phyloP scores from a whole-genome alignment of 2,888 invertebrate species.

The Cryptocheilus praepositus region DNA sequence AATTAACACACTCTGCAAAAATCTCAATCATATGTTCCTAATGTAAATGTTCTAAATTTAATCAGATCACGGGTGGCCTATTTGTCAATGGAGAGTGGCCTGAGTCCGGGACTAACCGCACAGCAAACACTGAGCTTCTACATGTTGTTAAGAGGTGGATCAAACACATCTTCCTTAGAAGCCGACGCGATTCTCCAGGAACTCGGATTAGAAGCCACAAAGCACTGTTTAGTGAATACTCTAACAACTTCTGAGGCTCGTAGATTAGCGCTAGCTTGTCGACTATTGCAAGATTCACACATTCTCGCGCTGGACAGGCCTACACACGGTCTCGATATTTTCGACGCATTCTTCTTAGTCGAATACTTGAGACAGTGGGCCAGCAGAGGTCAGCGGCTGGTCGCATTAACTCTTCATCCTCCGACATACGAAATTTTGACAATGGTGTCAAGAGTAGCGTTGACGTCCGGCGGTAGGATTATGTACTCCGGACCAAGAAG shows the following conservation, averaged over 20 bases:
- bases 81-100: conserved; percentile 83
- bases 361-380: conserved; percentile 97
- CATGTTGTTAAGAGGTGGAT: conserved; percentile 83
- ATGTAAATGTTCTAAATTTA: not conserved
- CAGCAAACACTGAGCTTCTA: conserved; percentile 91
- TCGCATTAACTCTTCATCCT: conserved; percentile 93
- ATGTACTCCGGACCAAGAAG: conserved; percentile 93
- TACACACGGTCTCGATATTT: conserved; percentile 92
- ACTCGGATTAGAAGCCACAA: conserved; percentile 91
- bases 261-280: conserved; percentile 92
- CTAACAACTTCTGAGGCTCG: conserved; percentile 92
- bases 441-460: conserved; percentile 90
- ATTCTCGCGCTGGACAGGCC: conserved; percentile 92
- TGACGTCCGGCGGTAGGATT: conserved; percentile 92
- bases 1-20: no score
- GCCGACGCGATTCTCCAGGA: conserved; percentile 92
- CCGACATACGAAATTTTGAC: conserved; percentile 97
- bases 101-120: conserved; percentile 93
- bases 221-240: conserved; percentile 89
- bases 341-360: conserved; percentile 95
- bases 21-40: no score
- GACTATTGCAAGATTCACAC: conserved; percentile 89
- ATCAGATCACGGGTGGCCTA: conserved; percentile 83
- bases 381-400: conserved; percentile 82
- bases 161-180: conserved; percentile 80